Evolutionary conservation across 2,888 invertebrate species (phyloP).

Genomic region (Tenthredo livida): DNA sequence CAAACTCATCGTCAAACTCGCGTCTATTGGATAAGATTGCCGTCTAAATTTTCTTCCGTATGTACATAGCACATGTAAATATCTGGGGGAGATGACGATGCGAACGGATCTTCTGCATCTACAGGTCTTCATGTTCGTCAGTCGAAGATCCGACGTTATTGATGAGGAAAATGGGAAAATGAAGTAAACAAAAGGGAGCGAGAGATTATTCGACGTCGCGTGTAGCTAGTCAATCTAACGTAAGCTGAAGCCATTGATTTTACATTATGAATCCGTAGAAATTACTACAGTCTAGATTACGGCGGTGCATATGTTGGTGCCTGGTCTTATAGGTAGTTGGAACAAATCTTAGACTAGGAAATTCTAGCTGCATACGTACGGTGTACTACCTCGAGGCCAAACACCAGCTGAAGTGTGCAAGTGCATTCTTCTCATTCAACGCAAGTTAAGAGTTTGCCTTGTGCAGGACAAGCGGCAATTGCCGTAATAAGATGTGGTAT

Average conservation of each 20-base stretch:
- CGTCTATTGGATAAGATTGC: neutral
- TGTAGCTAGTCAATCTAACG: neutral
- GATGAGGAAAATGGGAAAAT: neutral
- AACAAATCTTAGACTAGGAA: constrained; percentile 7
- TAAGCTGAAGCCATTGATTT: constrained; percentile 39
- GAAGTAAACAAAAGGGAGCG: neutral
- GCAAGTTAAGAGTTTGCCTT: neutral
- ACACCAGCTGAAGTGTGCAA: neutral
- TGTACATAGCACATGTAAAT: neutral
- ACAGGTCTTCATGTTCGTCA: neutral
- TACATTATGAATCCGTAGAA: constrained; percentile 29
- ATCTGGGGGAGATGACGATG: neutral
- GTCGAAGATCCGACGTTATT: neutral
- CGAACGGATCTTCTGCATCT: neutral
- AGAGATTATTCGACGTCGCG: neutral
- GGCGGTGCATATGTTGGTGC: neutral
- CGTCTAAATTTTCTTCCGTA: neutral
- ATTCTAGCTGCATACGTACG: neutral
- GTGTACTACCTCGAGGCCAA: neutral
- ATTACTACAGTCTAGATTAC: constrained; percentile 5
- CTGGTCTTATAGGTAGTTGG: neutral
- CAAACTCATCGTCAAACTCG: neutral
- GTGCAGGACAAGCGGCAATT: constrained; percentile 59
- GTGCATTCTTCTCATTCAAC: neutral
- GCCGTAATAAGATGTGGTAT: constrained; percentile 62